Evolutionary conservation across 2,113 vertebrate genomes (phyloP).

Genomic region (Rhombomys opimus): DNA sequence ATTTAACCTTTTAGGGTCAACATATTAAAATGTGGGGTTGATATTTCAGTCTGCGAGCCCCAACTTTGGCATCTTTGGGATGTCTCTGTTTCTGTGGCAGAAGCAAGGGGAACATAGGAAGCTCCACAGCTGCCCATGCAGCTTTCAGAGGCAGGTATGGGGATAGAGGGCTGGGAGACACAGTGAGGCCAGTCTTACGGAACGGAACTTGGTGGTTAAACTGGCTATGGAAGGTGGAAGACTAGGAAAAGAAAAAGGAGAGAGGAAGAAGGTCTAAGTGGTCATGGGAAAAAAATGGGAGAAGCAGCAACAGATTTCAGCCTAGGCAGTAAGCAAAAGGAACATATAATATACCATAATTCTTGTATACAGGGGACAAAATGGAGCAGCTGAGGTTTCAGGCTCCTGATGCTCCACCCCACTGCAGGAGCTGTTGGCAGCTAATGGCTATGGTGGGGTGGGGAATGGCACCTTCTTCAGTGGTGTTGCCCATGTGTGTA

Average conservation of each 20-base stretch:
- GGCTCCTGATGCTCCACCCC: neutral
- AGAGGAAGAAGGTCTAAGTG: too few relatives aligned
- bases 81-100: neutral
- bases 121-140: neutral
- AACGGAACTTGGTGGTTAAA: neutral
- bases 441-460: neutral
- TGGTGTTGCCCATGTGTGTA: neutral
- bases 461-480: neutral
- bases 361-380: neutral
- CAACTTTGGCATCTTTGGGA: neutral
- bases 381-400: neutral
- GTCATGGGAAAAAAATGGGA: neutral
- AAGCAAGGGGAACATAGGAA: neutral
- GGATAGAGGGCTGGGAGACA: neutral
- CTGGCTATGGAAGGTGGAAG: neutral
- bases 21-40: neutral
- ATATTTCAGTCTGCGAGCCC: neutral
- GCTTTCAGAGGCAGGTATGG: neutral
- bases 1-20: neutral
- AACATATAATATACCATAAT: rapidly evolving
- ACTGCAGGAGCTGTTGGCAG: neutral
- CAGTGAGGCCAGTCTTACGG: neutral
- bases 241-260: neutral
- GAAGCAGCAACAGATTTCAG: neutral
- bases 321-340: neutral